Base-by-base conservation (phyloP, 1,140 invertebrate genomes). In the Drosophila lacteicornis region DNA sequence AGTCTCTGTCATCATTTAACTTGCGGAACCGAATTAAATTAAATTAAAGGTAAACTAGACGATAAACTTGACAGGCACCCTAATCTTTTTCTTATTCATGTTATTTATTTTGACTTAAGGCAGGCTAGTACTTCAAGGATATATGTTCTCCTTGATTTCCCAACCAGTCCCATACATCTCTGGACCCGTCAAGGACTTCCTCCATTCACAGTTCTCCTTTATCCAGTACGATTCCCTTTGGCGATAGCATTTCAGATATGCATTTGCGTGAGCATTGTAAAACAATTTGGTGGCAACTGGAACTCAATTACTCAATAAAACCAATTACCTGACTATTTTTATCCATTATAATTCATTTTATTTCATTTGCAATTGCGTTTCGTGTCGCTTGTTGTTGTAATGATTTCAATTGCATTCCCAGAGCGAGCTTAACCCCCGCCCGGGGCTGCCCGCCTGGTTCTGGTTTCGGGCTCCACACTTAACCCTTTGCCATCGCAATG, bases 321-420 rank as follows among this genome's bases (percentile, higher is more conserved):
- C 85, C 85, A 88, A 88, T 88, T 88, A 88, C 81, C 85, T 69
- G 85, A 90, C 85, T 88, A 88, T 88, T 88, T 88, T 88, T 88
- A 88, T 88, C 88, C 85, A 88, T 90, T 88, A 88, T 90, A 85
- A 88, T 90, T 90, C 85, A 88, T 84, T 88, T 88, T 88, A 88
- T 90, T 88, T 80, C 84, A 88, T 88, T 88, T 85, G 75, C 81
- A 75, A 82, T 85, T 88, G 85, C 85, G 81, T 88, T 90, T 90
- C 93, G 96, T 88, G 84, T 83, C 84, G 84, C 79, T 83, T 75
- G 77, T 88, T 81, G 84, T 88, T 88, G 84, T 80, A 88, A 88
- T 88, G 84, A 90, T 88, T 86, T 88, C 84, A 88, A 88, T 88
- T 88, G 84, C 65, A 58, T 73, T 73, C 69, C 66, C 51, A 71